Conservation (phyloP, 1,140 invertebrate species). For the Tachypleus tridentatus region DNA sequence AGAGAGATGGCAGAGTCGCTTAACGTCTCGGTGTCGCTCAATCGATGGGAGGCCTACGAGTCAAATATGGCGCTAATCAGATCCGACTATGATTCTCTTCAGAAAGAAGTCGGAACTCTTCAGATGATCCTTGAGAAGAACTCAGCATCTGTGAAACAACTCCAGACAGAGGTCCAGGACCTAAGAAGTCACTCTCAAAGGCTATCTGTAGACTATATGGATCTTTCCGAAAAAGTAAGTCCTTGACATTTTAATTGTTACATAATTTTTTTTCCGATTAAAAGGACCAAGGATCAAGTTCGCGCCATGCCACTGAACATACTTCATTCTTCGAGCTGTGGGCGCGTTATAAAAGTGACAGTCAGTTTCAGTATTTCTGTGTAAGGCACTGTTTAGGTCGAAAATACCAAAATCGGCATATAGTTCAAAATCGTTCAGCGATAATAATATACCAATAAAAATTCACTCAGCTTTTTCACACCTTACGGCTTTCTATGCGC, state of each 20-base stretch:
- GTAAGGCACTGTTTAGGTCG: no score
- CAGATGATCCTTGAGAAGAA: slow-evolving; percentile 7
- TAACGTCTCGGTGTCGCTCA: slow-evolving; percentile 13
- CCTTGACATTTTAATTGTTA: background rate
- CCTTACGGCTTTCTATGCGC: no score
- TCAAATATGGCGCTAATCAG: slow-evolving; percentile 7
- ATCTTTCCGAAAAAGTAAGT: slow-evolving; percentile 10
- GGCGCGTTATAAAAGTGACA: no score
- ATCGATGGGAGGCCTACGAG: slow-evolving; percentile 7
- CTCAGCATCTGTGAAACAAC: slow-evolving; percentile 6
- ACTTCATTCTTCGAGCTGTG: no score
- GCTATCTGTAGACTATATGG: slow-evolving; percentile 2
- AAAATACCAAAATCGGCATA: no score
- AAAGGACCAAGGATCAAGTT: no score
- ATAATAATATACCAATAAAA: no score
- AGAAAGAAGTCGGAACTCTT: slow-evolving; percentile 9
- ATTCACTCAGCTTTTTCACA: no score
- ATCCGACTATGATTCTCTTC: slow-evolving; percentile 11
- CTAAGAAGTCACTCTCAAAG: slow-evolving; percentile 10
- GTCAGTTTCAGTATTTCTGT: no score
- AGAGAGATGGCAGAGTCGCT: slow-evolving; percentile 14
- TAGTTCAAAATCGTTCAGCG: no score
- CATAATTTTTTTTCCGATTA: no score
- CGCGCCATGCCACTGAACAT: no score
- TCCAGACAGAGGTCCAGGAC: slow-evolving; percentile 13